Evolutionary conservation across 2,113 vertebrate genomes (phyloP).

Genomic region (Anolis sagrei): DNA sequence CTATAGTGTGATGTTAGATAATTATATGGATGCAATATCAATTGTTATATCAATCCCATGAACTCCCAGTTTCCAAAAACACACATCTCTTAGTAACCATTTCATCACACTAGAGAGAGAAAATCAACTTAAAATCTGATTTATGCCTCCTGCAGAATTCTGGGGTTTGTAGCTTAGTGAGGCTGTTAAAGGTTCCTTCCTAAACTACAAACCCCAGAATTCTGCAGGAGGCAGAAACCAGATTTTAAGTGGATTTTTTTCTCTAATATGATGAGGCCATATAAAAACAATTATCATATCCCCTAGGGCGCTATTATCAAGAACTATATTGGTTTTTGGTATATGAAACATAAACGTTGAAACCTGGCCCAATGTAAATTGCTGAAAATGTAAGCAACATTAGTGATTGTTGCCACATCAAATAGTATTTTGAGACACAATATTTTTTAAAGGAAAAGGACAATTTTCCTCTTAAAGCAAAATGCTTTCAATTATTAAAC

Average conservation of each 20-base stretch:
- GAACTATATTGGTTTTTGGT: neutral
- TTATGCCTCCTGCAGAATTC: too few species aligned
- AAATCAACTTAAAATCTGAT: too few species aligned
- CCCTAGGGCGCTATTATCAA: neutral
- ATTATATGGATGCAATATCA: neutral
- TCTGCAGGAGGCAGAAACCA: too few species aligned
- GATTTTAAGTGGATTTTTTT: too few species aligned
- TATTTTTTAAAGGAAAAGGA: neutral
- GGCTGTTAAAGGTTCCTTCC: too few species aligned
- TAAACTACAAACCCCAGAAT: too few species aligned
- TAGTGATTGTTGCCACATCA: neutral
- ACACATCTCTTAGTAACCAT: neutral
- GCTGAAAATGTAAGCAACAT: neutral
- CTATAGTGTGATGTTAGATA: neutral
- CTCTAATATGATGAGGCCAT: too few species aligned
- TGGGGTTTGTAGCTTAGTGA: too few species aligned
- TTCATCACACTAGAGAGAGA: too few species aligned
- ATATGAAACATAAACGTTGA: neutral
- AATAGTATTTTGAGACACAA: neutral
- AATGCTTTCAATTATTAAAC: neutral
- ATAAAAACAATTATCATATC: neutral
- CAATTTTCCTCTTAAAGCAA: neutral
- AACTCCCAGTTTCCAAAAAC: neutral
- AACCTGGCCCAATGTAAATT: too few species aligned
- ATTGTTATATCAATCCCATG: neutral